phyloP scores from a whole-genome alignment of 2,113 vertebrate species.

The cat (Felis catus) region F.catus_Fca126_mat1.0 CM031425.1:43120501-43121000 shows the following conservation, averaged over 20 bases:
- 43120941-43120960: neutral
- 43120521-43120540: neutral
- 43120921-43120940: conserved; percentile 15
- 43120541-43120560: neutral
- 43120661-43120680: neutral
- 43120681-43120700: neutral
- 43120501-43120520: neutral
- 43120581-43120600: neutral
- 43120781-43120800: neutral
- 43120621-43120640: neutral
- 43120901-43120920: neutral
- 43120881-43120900: neutral
- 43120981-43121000: neutral
- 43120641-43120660: neutral
- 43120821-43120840: neutral
- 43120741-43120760: neutral
- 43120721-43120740: neutral
- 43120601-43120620: neutral
- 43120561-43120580: neutral
- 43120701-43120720: neutral
- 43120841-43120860: neutral
- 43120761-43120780: neutral
- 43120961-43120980: neutral
- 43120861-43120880: neutral
- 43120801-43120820: neutral